Conservation (phyloP, 2,888 invertebrate genomes). For the Galerucella nymphaeae region DNA sequence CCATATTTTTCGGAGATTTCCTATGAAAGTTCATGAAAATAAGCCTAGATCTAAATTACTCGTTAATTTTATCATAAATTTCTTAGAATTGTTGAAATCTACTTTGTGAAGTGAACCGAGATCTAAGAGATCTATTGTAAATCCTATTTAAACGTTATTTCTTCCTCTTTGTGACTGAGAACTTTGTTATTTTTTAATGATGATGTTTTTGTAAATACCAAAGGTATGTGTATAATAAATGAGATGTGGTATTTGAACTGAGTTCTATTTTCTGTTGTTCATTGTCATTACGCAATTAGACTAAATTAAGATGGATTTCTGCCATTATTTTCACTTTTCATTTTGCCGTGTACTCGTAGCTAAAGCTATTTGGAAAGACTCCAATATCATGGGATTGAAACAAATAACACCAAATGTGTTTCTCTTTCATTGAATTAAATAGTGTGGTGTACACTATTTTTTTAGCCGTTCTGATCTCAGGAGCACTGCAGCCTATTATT, state of each 20-base stretch:
- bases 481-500: too few species aligned
- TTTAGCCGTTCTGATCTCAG: too few species aligned
- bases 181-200: too few species aligned
- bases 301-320: slow-evolving; percentile 16
- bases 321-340: slow-evolving; percentile 11
- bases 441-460: slow-evolving; percentile 14
- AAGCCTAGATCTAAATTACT: background rate
- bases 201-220: slow-evolving; percentile 1
- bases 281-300: slow-evolving; percentile 18
- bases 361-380: slow-evolving; percentile 14
- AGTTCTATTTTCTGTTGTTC: slow-evolving; percentile 4
- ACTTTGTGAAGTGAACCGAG: background rate
- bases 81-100: too few species aligned
- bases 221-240: background rate
- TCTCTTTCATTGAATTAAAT: background rate
- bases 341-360: background rate
- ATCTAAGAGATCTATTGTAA: background rate
- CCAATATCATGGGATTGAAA: slow-evolving; percentile 17
- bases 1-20: background rate
- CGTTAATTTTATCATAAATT: too few species aligned
- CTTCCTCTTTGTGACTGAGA: too few species aligned
- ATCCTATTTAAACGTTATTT: too few species aligned
- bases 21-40: background rate
- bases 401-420: background rate
- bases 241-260: slow-evolving; percentile 5